Evolutionary conservation across 2,888 invertebrate genomes (phyloP).

Genomic region (Andricus quercusramuli): DNA sequence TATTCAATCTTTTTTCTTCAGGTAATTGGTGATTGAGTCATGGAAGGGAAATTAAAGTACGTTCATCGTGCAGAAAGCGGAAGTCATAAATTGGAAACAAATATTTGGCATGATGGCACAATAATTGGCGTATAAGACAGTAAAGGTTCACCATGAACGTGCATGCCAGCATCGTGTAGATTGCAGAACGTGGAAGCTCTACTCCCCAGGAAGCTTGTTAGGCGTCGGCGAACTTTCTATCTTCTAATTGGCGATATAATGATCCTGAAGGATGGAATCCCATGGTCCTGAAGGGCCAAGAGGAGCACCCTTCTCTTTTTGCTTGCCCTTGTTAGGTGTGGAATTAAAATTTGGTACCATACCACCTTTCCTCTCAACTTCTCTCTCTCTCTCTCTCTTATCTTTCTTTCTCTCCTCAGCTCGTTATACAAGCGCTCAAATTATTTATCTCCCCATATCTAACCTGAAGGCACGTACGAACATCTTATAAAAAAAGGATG

Average conservation of each 20-base stretch:
- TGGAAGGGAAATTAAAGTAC: not conserved
- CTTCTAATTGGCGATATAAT: slow-evolving; percentile 79
- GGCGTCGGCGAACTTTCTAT: slow-evolving; percentile 76
- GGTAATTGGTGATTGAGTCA: not conserved
- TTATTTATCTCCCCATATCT: slow-evolving; percentile 2
- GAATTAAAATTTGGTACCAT: slow-evolving; percentile 73
- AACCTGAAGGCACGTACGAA: not conserved
- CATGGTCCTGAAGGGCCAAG: slow-evolving; percentile 60
- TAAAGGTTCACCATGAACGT: slow-evolving; percentile 32
- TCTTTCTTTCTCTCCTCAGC: slow-evolving; percentile 44
- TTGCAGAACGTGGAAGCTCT: slow-evolving; percentile 64
- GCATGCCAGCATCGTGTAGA: slow-evolving; percentile 37
- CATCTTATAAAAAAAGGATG: not conserved
- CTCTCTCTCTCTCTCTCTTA: slow-evolving; percentile 42
- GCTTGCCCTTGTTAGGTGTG: slow-evolving; percentile 57
- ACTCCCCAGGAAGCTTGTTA: slow-evolving; percentile 78
- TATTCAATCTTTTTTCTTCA: not conserved
- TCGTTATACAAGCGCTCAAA: slow-evolving; percentile 28
- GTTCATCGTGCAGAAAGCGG: not conserved
- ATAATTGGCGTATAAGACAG: slow-evolving; percentile 34
- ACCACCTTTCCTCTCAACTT: slow-evolving; percentile 47
- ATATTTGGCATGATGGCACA: slow-evolving; percentile 19
- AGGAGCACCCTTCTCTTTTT: slow-evolving; percentile 56
- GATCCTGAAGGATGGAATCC: slow-evolving; percentile 78
- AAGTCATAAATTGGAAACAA: slow-evolving; percentile 28